phyloP scores from a whole-genome alignment of 2,113 vertebrate genomes.

The Corythornis cristatus region DNA sequence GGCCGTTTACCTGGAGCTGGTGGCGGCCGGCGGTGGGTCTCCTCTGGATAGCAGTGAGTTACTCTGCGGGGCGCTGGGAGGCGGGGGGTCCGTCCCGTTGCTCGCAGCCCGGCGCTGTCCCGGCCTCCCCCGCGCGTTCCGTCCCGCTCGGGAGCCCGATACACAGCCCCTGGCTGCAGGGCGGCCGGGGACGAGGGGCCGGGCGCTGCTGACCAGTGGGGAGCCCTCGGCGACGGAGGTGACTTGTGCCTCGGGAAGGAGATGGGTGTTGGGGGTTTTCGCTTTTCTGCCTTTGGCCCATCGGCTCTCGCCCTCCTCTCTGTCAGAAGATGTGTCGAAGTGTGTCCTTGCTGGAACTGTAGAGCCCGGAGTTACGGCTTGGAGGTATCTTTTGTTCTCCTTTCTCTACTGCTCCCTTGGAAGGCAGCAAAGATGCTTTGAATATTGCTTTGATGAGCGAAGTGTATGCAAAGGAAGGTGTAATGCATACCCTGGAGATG shows the following conservation, averaged over 20 bases:
- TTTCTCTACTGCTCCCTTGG: neutral
- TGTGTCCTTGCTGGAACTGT: neutral
- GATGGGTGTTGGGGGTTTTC: rapidly evolving
- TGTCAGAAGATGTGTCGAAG: neutral
- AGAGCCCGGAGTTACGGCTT: neutral
- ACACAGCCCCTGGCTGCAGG: rapidly evolving
- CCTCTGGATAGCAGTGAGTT: conserved; percentile 72
- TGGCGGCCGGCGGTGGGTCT: conserved; percentile 40
- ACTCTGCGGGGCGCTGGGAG: neutral
- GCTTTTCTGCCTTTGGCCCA: neutral
- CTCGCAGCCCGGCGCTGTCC: neutral
- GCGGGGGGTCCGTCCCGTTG: neutral
- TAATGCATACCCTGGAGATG: neutral
- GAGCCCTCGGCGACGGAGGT: neutral
- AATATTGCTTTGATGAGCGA: neutral
- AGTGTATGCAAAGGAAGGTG: neutral
- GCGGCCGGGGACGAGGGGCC: neutral
- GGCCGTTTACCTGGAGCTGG: conserved; percentile 76
- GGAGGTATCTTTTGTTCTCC: neutral
- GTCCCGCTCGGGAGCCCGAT: neutral
- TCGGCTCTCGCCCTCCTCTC: rapidly evolving
- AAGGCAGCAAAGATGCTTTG: neutral
- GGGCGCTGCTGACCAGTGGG: neutral
- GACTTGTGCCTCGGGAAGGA: neutral
- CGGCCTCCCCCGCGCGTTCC: neutral